A percentile compares a stretch with the other conserved stretches of the same genome.
phyloP scores from a whole-genome alignment of 1,140 invertebrate species.

The Amphibalanus amphitrite region DNA sequence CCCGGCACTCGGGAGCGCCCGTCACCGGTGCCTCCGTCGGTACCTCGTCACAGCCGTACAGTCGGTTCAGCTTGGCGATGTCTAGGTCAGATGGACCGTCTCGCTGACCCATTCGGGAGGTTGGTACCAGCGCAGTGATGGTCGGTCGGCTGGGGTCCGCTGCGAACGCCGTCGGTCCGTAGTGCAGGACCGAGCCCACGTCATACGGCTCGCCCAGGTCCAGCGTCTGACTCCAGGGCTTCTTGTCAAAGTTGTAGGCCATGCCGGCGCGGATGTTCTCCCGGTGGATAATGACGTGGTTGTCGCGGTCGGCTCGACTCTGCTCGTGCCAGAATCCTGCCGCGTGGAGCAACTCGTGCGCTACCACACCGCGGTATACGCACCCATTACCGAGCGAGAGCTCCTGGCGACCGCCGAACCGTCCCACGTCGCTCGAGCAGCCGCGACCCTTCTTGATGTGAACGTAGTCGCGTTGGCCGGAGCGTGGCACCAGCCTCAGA shows the following conservation, averaged over 20 bases:
- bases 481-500: slow-evolving; percentile 10
- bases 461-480: slow-evolving; percentile 13
- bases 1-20: slow-evolving; percentile 5
- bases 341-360: slow-evolving; percentile 28
- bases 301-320: slow-evolving; percentile 20
- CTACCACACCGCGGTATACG: slow-evolving; percentile 32
- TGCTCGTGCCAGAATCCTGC: slow-evolving; percentile 24
- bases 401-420: slow-evolving; percentile 28
- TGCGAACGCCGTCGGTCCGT: slow-evolving; percentile 33
- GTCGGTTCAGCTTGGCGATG: slow-evolving; percentile 30
- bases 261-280: slow-evolving; percentile 15
- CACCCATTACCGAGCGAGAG: slow-evolving; percentile 45
- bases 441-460: slow-evolving; percentile 22
- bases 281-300: slow-evolving; percentile 14
- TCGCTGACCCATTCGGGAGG: slow-evolving; percentile 30
- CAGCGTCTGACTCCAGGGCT: slow-evolving; percentile 23
- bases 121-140: slow-evolving; percentile 27
- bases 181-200: slow-evolving; percentile 32
- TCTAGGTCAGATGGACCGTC: slow-evolving; percentile 27
- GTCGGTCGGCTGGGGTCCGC: slow-evolving; percentile 30
- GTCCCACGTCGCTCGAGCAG: slow-evolving; percentile 37
- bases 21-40: background rate
- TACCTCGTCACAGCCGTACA: slow-evolving; percentile 26
- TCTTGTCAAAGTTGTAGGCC: slow-evolving; percentile 15
- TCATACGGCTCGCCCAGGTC: slow-evolving; percentile 26